Percentiles rank a stretch among this genome's conserved stretches.
phyloP scores from a whole-genome alignment of 53 echinoderm and acorn worm genomes.

The Hippasteria phrygiana region DNA sequence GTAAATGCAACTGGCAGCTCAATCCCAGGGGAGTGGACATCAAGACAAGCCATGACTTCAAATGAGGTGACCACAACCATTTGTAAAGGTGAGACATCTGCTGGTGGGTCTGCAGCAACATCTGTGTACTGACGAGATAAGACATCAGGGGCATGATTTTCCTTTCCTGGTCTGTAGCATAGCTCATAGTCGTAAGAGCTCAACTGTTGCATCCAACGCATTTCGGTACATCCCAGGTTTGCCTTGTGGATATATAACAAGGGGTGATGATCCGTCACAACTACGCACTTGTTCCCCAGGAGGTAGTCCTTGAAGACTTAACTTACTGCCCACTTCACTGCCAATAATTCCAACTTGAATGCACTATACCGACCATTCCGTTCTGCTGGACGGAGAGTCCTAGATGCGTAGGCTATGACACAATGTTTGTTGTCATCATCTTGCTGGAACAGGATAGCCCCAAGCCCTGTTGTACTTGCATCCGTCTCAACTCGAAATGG shows the following conservation, averaged over 20 bases:
- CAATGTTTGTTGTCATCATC: conserved; percentile 2
- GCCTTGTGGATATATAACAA: conserved; percentile 50
- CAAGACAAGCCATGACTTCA: too few relatives aligned
- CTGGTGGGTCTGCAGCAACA: background rate
- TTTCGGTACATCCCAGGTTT: conserved; percentile 68
- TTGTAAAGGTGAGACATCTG: background rate
- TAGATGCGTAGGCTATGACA: conserved; percentile 56
- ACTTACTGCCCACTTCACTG: conserved; percentile 64
- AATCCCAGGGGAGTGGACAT: too few relatives aligned
- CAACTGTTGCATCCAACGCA: conserved; percentile 61
- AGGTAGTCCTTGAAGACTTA: conserved; percentile 68
- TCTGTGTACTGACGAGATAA: background rate
- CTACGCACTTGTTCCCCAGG: conserved; percentile 18
- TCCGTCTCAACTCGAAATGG: conserved; percentile 66
- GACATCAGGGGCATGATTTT: conserved; percentile 42
- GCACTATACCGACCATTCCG: conserved; percentile 62
- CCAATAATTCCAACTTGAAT: conserved; percentile 71
- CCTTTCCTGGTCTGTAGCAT: conserved; percentile 16
- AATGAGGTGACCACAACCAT: background rate
- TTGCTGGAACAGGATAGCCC: conserved; percentile 58
- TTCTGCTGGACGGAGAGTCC: conserved; percentile 40
- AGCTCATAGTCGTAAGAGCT: conserved; percentile 44
- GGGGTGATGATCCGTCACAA: too few relatives aligned
- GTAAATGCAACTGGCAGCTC: too few relatives aligned
- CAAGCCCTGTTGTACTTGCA: conserved; percentile 53